Evolutionary conservation across 2,888 invertebrate genomes (phyloP), one percentile per base, ranked within the genome.

Genomic region (Limnephilus marmoratus): DNA sequence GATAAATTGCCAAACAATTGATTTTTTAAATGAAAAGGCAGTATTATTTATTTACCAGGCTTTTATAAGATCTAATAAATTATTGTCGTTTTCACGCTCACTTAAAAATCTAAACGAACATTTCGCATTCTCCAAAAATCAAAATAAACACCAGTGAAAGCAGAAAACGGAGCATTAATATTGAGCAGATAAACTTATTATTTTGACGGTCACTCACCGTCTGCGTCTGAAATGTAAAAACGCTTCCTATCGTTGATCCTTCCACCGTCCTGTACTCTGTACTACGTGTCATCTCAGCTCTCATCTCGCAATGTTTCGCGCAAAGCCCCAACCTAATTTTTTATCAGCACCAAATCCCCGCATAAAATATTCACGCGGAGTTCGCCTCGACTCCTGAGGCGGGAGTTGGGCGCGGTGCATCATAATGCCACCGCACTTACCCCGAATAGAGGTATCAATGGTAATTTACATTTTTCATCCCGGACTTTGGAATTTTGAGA

Each of bases 391-490:
- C 29, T 49, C n/a, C 3, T n/a, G 45, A 13, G 7, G 49, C 86
- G 45, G n/a, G 86, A 37, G 29, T 11, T n/a, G 80, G 80, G 31
- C 34, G 88, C 68, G 80, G 88, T 89, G 88, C 88, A 89, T 89
- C 81, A 41, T 89, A 81, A 89, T 89, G 88, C 80, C 88, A n/a
- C 9, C 80, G 68, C 80, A 7, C 80, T 31, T 80, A 24, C 24
- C 31, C 80, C 18, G 80, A 80, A 89, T 89, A 80, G 80, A 37
- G 88, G 88, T 89, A 89, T 89, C 88, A 89, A 89, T 89, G 88
- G 81, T 37, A 86, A 89, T 89, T 89, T 89, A 80, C 88, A 89
- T 89, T 89, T 89, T 89, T 89, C 88, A 89, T 89, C 80, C 86
- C 86, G 45, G 45, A 86, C 45, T 86, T 41, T 24, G 81, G 34